Conservation (phyloP, 2,113 vertebrate genomes). For the Tachuris rubrigastra region DNA sequence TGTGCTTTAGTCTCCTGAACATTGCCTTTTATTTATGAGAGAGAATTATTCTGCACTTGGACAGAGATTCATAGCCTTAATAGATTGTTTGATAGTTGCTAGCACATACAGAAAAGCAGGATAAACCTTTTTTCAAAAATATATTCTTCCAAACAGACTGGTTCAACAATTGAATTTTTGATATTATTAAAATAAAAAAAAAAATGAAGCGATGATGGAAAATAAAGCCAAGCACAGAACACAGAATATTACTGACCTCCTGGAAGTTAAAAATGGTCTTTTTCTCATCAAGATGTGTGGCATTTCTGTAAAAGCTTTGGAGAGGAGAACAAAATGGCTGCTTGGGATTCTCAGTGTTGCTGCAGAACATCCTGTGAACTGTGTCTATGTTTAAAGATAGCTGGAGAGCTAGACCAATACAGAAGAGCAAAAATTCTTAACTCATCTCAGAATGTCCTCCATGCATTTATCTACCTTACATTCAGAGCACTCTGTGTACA, state of each 20-base stretch:
- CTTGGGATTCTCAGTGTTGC: not conserved
- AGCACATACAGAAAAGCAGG: not conserved
- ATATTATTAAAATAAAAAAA: not conserved
- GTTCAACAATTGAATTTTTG: not conserved
- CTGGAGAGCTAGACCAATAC: not conserved
- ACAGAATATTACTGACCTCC: not conserved
- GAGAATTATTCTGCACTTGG: not conserved
- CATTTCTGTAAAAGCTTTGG: not conserved
- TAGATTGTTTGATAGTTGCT: not conserved
- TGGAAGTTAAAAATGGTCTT: not conserved
- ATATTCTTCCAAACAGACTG: not conserved
- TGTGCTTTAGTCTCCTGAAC: not conserved
- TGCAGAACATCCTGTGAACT: not conserved
- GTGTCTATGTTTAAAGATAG: not conserved
- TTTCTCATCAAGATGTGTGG: not conserved
- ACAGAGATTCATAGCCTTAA: not conserved
- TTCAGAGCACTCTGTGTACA: not conserved
- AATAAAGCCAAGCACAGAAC: not conserved
- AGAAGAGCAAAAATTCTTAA: not conserved
- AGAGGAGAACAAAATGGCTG: not conserved
- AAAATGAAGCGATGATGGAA: not conserved
- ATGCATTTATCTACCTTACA: not conserved
- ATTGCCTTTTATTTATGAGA: not conserved
- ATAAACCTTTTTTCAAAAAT: not conserved
- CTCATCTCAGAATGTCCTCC: not conserved